Conservation (phyloP, 2,113 vertebrate species). For the Hiodon tergisus region DNA sequence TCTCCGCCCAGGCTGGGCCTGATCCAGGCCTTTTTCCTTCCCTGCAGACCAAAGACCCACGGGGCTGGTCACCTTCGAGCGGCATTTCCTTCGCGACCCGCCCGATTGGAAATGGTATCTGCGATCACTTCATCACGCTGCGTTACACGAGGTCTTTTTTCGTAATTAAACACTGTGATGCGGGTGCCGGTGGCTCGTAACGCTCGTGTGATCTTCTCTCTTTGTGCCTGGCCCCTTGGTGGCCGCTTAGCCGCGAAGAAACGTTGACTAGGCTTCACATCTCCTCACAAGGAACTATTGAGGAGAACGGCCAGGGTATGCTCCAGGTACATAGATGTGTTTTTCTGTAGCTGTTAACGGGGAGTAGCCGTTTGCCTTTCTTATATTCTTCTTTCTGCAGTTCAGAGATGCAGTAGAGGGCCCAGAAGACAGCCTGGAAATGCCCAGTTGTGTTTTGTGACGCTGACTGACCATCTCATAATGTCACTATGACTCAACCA, state of each 20-base stretch:
- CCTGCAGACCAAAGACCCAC: slow-evolving; percentile 16
- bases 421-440: background rate
- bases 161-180: background rate
- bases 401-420: background rate
- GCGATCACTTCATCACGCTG: background rate
- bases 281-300: slow-evolving; percentile 46
- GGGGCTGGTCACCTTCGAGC: slow-evolving; percentile 63
- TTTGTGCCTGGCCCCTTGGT: background rate
- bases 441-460: background rate
- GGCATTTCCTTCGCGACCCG: slow-evolving; percentile 2
- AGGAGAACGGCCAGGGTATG: slow-evolving; percentile 46
- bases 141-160: background rate
- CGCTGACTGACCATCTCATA: background rate
- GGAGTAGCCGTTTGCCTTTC: background rate
- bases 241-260: slow-evolving; percentile 29
- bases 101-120: slow-evolving; percentile 44
- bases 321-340: slow-evolving; percentile 50
- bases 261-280: slow-evolving; percentile 44
- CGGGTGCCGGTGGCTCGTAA: background rate
- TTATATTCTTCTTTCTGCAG: background rate
- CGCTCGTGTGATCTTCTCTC: background rate
- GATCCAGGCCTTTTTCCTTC: background rate
- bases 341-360: background rate
- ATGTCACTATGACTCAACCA: background rate
- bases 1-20: too few species aligned